phyloP scores from a whole-genome alignment of 2,113 vertebrate species.

The Bos javanicus region DNA sequence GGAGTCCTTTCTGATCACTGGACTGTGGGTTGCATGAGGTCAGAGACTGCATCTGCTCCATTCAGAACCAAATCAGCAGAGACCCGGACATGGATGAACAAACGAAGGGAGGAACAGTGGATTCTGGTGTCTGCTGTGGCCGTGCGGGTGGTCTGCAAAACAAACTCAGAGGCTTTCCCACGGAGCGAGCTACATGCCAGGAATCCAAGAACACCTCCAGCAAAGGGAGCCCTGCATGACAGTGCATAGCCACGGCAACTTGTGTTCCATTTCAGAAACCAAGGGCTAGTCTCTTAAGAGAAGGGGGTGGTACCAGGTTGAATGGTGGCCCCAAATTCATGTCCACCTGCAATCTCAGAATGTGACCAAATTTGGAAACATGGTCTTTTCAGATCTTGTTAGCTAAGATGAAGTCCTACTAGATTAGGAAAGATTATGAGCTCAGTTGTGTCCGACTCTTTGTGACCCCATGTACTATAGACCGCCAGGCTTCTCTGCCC shows the following conservation, averaged over 20 bases:
- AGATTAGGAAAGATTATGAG: background rate
- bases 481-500: background rate
- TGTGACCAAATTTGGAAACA: background rate
- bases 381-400: background rate
- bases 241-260: accelerated
- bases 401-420: background rate
- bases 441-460: background rate
- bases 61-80: background rate
- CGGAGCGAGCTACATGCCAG: background rate
- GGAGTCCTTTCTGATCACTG: background rate
- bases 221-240: background rate
- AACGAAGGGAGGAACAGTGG: background rate
- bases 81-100: background rate
- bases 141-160: background rate
- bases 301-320: background rate
- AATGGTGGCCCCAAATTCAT: background rate
- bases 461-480: background rate
- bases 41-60: background rate
- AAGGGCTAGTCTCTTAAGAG: background rate
- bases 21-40: background rate
- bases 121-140: accelerated
- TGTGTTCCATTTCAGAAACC: background rate
- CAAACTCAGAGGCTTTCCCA: background rate
- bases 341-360: background rate
- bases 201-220: background rate